These are phyloP conservation scores for Peromyscus melanophrys DNA, from an alignment of 2,797 vertebrate species.

Conservation along the genomic window DNA sequence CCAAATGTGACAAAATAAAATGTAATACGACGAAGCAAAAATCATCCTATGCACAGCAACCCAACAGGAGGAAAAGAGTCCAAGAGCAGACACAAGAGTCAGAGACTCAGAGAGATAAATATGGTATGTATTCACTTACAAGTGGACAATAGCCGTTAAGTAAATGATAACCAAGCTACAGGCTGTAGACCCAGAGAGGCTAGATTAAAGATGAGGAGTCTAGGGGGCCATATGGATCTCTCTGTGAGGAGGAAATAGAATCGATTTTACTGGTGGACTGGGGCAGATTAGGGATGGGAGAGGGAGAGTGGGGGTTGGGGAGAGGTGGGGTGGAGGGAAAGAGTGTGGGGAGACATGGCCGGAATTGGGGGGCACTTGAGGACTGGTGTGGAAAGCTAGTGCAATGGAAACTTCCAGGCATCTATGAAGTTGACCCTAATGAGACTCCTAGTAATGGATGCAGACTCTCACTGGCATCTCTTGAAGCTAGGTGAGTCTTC, in stretches of 20 bases:
- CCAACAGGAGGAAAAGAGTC: not conserved
- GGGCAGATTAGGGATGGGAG: not conserved
- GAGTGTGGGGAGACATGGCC: not conserved
- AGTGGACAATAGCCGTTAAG: not conserved
- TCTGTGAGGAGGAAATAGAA: not conserved
- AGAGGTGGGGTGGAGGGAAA: no score
- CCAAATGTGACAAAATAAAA: not conserved
- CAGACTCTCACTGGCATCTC: not conserved
- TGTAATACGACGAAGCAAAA: not conserved
- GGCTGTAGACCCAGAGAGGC: not conserved
- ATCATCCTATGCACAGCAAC: not conserved
- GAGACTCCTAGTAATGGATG: not conserved
- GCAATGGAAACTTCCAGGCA: not conserved
- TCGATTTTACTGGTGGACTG: not conserved
- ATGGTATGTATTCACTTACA: not conserved
- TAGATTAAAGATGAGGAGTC: not conserved
- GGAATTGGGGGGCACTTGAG: not conserved
- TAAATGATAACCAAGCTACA: not conserved
- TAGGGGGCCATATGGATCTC: not conserved
- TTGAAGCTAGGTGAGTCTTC: not conserved
- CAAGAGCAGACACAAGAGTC: not conserved
- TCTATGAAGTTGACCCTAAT: not conserved
- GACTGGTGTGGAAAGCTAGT: not conserved
- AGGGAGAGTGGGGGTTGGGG: not conserved
- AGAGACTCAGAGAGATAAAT: not conserved